Base-by-base conservation (phyloP, 2,888 invertebrate species). In the Rhingia campestris region DNA sequence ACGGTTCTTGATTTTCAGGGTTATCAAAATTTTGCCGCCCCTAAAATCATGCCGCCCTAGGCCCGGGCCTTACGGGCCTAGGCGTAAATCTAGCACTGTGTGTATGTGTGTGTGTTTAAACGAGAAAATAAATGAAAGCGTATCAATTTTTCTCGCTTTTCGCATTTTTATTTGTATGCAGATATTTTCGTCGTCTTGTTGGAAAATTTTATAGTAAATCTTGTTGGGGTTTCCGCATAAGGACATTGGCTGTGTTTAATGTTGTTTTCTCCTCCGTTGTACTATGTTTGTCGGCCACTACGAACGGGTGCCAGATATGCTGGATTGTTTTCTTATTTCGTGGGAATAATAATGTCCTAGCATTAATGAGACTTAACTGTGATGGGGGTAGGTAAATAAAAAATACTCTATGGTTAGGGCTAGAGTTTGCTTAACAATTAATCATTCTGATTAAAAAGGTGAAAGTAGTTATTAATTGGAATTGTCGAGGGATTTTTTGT, bases 71-170 rank as follows among this genome's bases (percentile, higher is more conserved):
- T n/a, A n/a, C n/a, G n/a, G n/a, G n/a, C n/a, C n/a, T n/a, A n/a
- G n/a, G n/a, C n/a, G n/a, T n/a, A n/a, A n/a, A n/a, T n/a, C n/a
- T n/a, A n/a, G n/a, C n/a, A n/a, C n/a, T n/a, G n/a, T n/a, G n/a
- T n/a, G 63, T 63, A 64, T 9, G 22, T 22, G 22, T 22, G 22
- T 58, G 41, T 64, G 41, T 74, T 56, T 56, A 74, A 64, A 66
- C 58, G 74, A 41, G 74, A 66, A 58, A 64, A 74, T 74, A 58
- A 74, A 74, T 74, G 74, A 49, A 66, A 74, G 49, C 66, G 58
- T 30, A 66, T 58, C 58, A 66, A 66, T 66, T 66, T 33, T 66
- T 64, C 43, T 66, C 6, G 49, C 43, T 73, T 41, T 64, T 49
- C 33, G 43, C 45, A 63, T 32, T 43, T 73, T 63, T 53, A 63